A percentile compares a stretch with the other conserved stretches of the same genome.
Evolutionary conservation across 2,797 vertebrate species (phyloP).

Genomic region (Melopsittacus undulatus): DNA sequence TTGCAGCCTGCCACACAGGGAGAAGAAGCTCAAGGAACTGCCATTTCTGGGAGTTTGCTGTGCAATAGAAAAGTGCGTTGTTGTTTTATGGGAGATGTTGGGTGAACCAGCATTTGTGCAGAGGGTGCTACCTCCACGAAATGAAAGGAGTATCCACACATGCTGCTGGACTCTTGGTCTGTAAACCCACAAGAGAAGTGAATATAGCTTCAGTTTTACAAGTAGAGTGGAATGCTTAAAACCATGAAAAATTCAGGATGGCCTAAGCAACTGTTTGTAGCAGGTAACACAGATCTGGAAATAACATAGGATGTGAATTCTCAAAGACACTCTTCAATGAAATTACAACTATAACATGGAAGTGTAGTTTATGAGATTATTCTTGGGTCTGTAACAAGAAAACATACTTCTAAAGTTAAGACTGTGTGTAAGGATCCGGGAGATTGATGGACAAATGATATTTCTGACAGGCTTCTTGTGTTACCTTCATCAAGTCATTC

Average conservation of each 20-base stretch:
- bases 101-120: not conserved
- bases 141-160: not conserved
- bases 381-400: not conserved
- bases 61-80: not conserved
- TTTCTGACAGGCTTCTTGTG: not conserved
- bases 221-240: not conserved
- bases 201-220: not conserved
- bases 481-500: not conserved
- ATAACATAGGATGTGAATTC: not conserved
- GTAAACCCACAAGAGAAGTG: not conserved
- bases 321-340: not conserved
- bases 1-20: not conserved
- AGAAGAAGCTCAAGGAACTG: not conserved
- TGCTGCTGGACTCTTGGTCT: not conserved
- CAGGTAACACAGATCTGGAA: conserved; percentile 7
- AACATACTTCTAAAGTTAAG: not conserved
- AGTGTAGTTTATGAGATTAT: not conserved
- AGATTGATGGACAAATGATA: conserved; percentile 20
- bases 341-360: not conserved
- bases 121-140: not conserved
- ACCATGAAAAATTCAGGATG: not conserved
- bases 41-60: not conserved
- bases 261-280: not conserved
- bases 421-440: not conserved
- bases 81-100: not conserved